Evolutionary conservation across 2,888 invertebrate species (phyloP), one percentile per base, ranked within the genome.

Genomic region (Cantharis nigra): DNA sequence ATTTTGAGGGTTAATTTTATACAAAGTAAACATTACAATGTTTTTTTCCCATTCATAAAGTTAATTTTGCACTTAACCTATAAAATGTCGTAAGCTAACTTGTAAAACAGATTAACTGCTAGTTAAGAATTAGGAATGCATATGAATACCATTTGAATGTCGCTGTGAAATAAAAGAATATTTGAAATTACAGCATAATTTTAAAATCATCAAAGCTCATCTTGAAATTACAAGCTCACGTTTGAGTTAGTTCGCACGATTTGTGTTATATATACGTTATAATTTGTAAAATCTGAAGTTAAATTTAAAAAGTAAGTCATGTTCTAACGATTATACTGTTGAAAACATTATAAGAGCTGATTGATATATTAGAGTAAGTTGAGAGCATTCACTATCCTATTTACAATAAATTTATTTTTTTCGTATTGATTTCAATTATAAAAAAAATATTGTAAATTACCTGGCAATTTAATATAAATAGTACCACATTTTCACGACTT

Each of bases 301-400:
- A 76, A 76, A 76, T 72, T 72, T 76, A 49, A 76, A 76, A 71
- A 72, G 71, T 76, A 72, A 71, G 75, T 72, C 75, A 76, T 76
- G 75, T 72, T 71, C 75, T 67, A 76, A 69, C 71, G 75, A 76
- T 76, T 76, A 74, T 70, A 70, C 65, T 74, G 74, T 77, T 77
- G 77, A 80, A 80, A 79, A 49, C 49, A 49, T 49, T 76, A 72
- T 75, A 76, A 72, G 71, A 76, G 71, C 28, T 78, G 75, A 78
- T 78, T 78, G 72, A 75, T 78, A 71, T 78, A 75, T 78, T 74
- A 75, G 69, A 71, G 75, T 49, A 49, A 49, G 49, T 49, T 49
- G 49, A 49, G 49, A 49, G 49, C 49, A 49, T 49, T 49, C 49
- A 49, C 49, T 13, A 49, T 49, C n/a, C 49, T 49, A 49, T 49